phyloP scores from a whole-genome alignment of 2,113 vertebrate genomes.

The Neofelis nebulosa region DNA sequence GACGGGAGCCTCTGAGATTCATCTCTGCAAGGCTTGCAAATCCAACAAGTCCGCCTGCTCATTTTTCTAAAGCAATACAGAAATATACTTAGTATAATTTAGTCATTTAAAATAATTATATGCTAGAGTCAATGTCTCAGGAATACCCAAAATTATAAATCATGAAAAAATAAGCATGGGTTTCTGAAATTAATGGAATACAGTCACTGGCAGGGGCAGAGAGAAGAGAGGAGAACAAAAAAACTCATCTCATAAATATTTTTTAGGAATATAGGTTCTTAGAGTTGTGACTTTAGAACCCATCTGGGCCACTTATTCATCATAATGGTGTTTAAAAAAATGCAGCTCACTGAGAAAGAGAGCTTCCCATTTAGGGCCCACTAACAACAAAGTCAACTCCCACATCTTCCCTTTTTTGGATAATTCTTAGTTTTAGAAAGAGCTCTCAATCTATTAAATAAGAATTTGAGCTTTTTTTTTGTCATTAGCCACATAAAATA shows the following conservation, averaged over 20 bases:
- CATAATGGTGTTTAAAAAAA: neutral
- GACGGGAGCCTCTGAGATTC: constrained; percentile 65
- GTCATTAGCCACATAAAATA: neutral
- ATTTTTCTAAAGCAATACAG: constrained; percentile 78
- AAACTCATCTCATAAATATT: neutral
- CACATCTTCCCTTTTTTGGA: neutral
- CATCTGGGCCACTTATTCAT: neutral
- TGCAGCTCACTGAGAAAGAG: neutral
- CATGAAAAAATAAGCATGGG: neutral
- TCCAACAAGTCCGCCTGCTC: constrained; percentile 76
- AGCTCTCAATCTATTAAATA: neutral
- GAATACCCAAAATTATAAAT: neutral
- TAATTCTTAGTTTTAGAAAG: constrained; percentile 47
- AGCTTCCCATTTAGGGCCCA: neutral
- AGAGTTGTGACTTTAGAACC: neutral
- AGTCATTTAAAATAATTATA: neutral
- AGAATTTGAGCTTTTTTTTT: neutral
- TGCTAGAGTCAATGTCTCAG: constrained; percentile 3
- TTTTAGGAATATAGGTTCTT: neutral
- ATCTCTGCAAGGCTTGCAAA: constrained; percentile 77
- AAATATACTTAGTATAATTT: neutral
- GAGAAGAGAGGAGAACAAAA: neutral
- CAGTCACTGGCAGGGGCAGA: neutral
- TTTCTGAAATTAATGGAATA: neutral
- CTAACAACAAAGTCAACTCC: neutral